These are phyloP conservation scores for Heterochromis multidens DNA, from an alignment of 2,113 vertebrate genomes.

Conservation along the genomic window DNA sequence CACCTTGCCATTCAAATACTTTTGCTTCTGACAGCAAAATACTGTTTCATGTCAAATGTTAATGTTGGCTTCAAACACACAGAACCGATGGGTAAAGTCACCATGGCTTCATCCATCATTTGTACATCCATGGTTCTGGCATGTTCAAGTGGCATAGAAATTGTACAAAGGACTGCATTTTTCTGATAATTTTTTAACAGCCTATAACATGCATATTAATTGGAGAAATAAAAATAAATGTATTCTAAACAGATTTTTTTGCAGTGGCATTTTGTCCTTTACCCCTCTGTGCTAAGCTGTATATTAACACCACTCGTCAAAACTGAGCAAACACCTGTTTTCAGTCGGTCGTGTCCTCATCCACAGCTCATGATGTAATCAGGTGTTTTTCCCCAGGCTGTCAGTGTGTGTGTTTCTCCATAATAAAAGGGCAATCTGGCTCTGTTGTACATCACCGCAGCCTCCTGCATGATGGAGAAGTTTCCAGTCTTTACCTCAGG, in stretches of 20 bases:
- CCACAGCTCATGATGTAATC: background rate
- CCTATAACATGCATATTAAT: background rate
- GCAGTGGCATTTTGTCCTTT: background rate
- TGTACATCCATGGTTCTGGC: background rate
- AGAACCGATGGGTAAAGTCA: too few relatives aligned
- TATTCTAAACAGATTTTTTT: background rate
- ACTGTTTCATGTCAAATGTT: background rate
- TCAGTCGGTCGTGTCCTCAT: background rate
- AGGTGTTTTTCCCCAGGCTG: background rate
- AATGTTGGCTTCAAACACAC: background rate
- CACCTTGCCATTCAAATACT: background rate
- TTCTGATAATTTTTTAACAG: too few relatives aligned
- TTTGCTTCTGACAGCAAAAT: background rate
- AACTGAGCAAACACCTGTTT: background rate
- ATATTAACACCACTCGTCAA: background rate
- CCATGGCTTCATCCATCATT: too few relatives aligned
- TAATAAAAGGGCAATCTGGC: constrained; percentile 43
- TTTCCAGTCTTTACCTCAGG: constrained; percentile 22
- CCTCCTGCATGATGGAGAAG: constrained; percentile 8
- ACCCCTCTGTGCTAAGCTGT: background rate
- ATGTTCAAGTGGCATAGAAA: background rate
- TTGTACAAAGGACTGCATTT: too few relatives aligned
- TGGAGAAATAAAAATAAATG: background rate
- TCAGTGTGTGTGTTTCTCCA: background rate
- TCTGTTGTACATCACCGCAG: background rate